Evolutionary conservation across 2,888 invertebrate genomes (phyloP).

Genomic region (Marasmarcha lunaedactyla): DNA sequence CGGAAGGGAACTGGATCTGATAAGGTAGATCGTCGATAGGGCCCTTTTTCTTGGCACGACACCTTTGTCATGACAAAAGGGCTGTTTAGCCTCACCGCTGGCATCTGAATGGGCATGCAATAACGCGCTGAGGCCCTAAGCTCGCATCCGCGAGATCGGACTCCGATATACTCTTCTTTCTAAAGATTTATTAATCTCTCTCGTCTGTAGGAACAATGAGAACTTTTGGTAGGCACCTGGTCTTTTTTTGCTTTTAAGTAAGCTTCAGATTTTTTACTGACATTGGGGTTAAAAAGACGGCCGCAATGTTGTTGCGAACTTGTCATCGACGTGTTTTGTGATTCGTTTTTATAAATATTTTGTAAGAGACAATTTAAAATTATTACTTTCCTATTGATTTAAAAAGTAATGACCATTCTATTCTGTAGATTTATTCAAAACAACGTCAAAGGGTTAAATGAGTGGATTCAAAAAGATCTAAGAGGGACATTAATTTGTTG

Average conservation of each 20-base stretch:
- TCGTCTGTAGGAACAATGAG: conserved; percentile 61
- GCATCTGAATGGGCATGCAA: conserved; percentile 68
- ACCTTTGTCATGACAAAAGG: conserved; percentile 69
- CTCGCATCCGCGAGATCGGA: conserved; percentile 65
- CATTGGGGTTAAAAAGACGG: too few relatives aligned
- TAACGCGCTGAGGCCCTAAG: conserved; percentile 59
- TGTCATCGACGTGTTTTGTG: too few relatives aligned
- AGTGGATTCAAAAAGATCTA: too few relatives aligned
- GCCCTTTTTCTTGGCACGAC: conserved; percentile 67
- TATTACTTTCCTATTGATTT: too few relatives aligned
- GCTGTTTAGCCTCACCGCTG: conserved; percentile 63
- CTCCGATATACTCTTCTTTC: conserved; percentile 58
- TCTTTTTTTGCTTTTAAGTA: conserved; percentile 53
- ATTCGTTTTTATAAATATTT: too few relatives aligned
- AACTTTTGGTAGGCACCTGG: conserved; percentile 64
- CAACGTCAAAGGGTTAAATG: too few relatives aligned
- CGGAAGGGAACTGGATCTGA: conserved; percentile 68
- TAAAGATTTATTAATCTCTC: conserved; percentile 69
- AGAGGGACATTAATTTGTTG: too few relatives aligned
- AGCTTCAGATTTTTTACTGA: conserved; percentile 25
- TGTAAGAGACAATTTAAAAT: too few relatives aligned
- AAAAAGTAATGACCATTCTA: too few relatives aligned
- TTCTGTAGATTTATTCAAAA: too few relatives aligned
- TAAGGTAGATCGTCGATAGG: conserved; percentile 66
- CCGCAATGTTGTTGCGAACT: too few relatives aligned